phyloP scores from a whole-genome alignment of 2,888 invertebrate genomes.

The Plebejus anna region DNA sequence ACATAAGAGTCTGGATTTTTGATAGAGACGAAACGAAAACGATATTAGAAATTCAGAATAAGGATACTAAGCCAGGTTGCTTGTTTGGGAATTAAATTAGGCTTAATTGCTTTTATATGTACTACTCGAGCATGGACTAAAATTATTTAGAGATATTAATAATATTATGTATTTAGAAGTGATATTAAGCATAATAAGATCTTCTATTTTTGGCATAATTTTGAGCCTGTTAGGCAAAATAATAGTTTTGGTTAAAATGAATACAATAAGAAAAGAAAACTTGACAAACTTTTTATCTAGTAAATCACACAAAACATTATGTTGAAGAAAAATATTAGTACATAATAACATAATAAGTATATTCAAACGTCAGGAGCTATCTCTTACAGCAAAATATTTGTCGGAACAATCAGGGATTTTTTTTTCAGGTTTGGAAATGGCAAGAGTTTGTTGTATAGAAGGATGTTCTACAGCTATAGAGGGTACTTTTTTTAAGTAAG shows the following conservation, averaged over 20 bases:
- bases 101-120: neutral
- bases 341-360: no score
- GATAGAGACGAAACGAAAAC: slow-evolving; percentile 34
- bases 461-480: slow-evolving; percentile 46
- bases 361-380: neutral
- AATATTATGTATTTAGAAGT: neutral
- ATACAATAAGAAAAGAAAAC: neutral
- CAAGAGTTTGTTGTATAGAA: slow-evolving; percentile 53
- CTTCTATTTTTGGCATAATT: no score
- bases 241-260: no score
- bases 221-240: no score
- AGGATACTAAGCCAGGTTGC: slow-evolving; percentile 53
- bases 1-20: slow-evolving; percentile 47
- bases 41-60: slow-evolving; percentile 54
- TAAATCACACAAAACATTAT: neutral
- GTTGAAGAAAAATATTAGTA: neutral
- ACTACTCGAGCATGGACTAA: neutral
- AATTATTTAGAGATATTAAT: neutral
- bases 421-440: slow-evolving; percentile 39
- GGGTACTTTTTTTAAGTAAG: slow-evolving; percentile 55
- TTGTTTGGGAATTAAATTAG: neutral
- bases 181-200: no score
- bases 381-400: neutral
- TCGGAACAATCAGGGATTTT: neutral
- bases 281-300: neutral